Evolutionary conservation across 2,797 vertebrate genomes (phyloP).

Genomic region (Poecilia picta): DNA sequence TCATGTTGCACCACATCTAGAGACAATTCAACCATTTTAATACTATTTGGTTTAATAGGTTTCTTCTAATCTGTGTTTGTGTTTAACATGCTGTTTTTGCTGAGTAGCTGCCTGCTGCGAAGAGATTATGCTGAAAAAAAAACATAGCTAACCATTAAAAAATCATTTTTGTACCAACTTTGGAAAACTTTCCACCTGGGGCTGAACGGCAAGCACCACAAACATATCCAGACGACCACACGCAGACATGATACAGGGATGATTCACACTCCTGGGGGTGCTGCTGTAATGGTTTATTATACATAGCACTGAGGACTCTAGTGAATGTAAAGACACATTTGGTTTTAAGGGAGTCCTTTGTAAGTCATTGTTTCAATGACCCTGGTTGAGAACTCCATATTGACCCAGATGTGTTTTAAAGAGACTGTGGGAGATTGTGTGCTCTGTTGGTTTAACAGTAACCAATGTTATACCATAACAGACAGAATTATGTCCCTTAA

Average conservation of each 20-base stretch:
- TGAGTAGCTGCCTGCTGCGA: neutral
- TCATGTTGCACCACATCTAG: neutral
- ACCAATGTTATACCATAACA: conserved; percentile 3
- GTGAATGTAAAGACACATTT: conserved; percentile 29
- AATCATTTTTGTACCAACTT: conserved; percentile 28
- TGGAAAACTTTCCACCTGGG: conserved; percentile 40
- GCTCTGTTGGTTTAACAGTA: conserved; percentile 17
- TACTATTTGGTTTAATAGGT: neutral
- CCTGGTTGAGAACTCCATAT: conserved; percentile 43
- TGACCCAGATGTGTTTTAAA: conserved; percentile 66
- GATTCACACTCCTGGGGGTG: conserved; percentile 65
- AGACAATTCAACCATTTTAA: neutral
- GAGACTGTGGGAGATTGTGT: conserved; percentile 27
- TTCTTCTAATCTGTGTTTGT: neutral
- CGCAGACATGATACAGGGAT: conserved; percentile 61
- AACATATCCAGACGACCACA: conserved; percentile 65
- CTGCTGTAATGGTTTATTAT: conserved; percentile 64
- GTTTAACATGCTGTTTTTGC: neutral
- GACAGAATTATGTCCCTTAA: conserved; percentile 21
- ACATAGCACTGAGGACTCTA: conserved; percentile 49
- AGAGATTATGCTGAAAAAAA: neutral
- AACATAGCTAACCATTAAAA: conserved; percentile 2
- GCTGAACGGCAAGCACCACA: conserved; percentile 32
- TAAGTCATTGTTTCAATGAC: conserved; percentile 42
- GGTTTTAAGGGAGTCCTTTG: conserved; percentile 22